Conservation (phyloP, 2,888 invertebrate species). For the Disparrhopalites patrizii region DNA sequence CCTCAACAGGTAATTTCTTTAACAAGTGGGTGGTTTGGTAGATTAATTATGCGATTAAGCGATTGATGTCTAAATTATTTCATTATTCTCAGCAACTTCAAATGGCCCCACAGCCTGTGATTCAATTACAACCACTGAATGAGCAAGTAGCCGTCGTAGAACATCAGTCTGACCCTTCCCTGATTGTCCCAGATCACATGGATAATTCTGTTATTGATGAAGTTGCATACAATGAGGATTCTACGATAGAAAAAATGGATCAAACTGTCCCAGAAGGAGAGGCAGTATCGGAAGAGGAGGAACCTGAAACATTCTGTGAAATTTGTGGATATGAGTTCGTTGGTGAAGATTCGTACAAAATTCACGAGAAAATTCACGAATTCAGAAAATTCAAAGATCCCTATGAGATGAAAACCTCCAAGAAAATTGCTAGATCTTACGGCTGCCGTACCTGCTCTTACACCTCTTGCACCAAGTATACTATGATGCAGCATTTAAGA, state of each 20-base stretch:
- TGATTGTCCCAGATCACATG: constrained; percentile 17
- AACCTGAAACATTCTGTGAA: constrained; percentile 56
- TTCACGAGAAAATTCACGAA: constrained; percentile 55
- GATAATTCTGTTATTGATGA: constrained; percentile 9
- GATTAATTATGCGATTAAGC: not conserved
- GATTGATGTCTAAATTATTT: not conserved
- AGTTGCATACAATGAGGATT: constrained; percentile 5
- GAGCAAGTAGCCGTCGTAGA: constrained; percentile 15
- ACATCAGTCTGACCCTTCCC: constrained; percentile 4
- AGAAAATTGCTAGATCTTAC: constrained; percentile 49
- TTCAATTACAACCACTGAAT: constrained; percentile 15
- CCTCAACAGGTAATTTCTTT: constrained; percentile 10
- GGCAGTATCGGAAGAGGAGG: constrained; percentile 52
- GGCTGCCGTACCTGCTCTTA: constrained; percentile 55
- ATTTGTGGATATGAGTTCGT: constrained; percentile 58
- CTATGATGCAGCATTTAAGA: constrained; percentile 56
- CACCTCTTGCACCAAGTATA: constrained; percentile 53
- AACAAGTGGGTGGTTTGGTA: not conserved
- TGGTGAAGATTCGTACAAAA: constrained; percentile 56
- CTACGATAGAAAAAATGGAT: constrained; percentile 6
- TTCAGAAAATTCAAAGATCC: constrained; percentile 11
- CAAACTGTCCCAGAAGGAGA: constrained; percentile 9
- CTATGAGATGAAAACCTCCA: constrained; percentile 15
- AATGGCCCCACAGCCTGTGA: constrained; percentile 6
- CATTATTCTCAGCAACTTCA: constrained; percentile 12